Percentiles rank a stretch among this genome's conserved stretches.
phyloP scores from a whole-genome alignment of 2,797 vertebrate species.

The Coluber constrictor region DNA sequence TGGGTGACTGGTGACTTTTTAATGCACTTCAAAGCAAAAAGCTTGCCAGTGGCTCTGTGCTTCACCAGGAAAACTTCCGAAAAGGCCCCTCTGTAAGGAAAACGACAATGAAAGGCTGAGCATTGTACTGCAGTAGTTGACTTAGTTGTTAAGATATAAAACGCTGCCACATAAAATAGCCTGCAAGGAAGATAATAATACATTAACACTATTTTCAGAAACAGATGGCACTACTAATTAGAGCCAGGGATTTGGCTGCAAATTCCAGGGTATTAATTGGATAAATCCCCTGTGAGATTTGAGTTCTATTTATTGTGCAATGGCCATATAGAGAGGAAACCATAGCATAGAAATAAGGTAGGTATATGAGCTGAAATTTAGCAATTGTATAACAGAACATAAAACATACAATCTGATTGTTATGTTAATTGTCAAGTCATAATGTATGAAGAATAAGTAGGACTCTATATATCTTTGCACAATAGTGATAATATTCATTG shows the following conservation, averaged over 20 bases:
- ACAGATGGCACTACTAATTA: slow-evolving; percentile 1
- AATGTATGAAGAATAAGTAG: not conserved
- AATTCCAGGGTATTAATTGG: slow-evolving; percentile 24
- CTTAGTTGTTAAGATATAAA: not conserved
- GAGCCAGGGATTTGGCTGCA: slow-evolving; percentile 9
- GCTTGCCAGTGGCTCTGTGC: slow-evolving; percentile 83
- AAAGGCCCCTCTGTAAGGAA: slow-evolving; percentile 83
- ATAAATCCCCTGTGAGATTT: slow-evolving; percentile 6
- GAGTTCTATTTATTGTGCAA: slow-evolving; percentile 10
- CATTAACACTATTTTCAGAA: not conserved
- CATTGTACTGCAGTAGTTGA: not conserved
- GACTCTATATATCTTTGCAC: not conserved
- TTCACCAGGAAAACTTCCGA: slow-evolving; percentile 92
- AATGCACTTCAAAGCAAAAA: slow-evolving; percentile 92
- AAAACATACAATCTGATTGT: not conserved
- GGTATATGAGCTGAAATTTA: not conserved
- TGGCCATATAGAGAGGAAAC: not conserved
- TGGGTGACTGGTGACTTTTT: slow-evolving; percentile 85
- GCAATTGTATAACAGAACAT: not conserved
- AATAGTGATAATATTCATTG: not conserved
- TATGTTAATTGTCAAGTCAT: not conserved
- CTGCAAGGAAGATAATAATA: not conserved
- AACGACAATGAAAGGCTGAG: slow-evolving; percentile 11
- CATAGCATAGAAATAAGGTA: not conserved
- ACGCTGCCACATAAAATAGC: not conserved